A percentile compares a stretch with the other conserved stretches of the same genome.
phyloP scores from a whole-genome alignment of 2,888 invertebrate genomes.

The Ptychoptera albimana region DNA sequence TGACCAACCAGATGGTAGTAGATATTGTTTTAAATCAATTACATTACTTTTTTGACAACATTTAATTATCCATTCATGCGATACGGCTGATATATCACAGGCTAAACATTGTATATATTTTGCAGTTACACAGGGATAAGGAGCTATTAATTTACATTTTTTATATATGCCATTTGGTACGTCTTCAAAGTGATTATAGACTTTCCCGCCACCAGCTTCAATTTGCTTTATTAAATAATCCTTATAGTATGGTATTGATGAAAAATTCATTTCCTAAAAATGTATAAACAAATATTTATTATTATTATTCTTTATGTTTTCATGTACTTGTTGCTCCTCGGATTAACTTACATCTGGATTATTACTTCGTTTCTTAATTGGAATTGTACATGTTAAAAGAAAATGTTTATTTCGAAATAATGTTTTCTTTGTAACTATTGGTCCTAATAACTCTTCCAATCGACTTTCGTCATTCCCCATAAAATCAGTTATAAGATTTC shows the following conservation, averaged over 20 bases:
- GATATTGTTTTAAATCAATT: slow-evolving; percentile 32
- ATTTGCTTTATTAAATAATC: slow-evolving; percentile 43
- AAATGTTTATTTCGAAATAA: slow-evolving; percentile 40
- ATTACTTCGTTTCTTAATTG: slow-evolving; percentile 12
- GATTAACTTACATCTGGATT: not conserved
- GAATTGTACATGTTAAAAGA: slow-evolving; percentile 39
- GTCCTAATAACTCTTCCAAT: slow-evolving; percentile 32
- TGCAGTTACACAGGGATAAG: slow-evolving; percentile 53
- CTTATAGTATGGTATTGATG: slow-evolving; percentile 32
- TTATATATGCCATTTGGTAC: slow-evolving; percentile 38
- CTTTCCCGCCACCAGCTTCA: slow-evolving; percentile 42
- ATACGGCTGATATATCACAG: slow-evolving; percentile 44
- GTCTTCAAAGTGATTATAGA: slow-evolving; percentile 43
- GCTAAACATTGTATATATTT: slow-evolving; percentile 60
- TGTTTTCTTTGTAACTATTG: slow-evolving; percentile 32
- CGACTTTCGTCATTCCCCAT: slow-evolving; percentile 10
- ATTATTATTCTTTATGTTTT: not conserved
- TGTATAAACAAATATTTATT: not conserved
- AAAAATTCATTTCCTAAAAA: slow-evolving; percentile 29
- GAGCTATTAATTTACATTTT: slow-evolving; percentile 44
- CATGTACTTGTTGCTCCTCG: too few species aligned
- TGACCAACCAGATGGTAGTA: slow-evolving; percentile 46
- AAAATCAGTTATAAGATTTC: slow-evolving; percentile 13
- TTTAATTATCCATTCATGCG: slow-evolving; percentile 54
- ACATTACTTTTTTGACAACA: slow-evolving; percentile 35